Conservation (phyloP, 2,888 invertebrate species). For the Parnassius glacialis region DNA sequence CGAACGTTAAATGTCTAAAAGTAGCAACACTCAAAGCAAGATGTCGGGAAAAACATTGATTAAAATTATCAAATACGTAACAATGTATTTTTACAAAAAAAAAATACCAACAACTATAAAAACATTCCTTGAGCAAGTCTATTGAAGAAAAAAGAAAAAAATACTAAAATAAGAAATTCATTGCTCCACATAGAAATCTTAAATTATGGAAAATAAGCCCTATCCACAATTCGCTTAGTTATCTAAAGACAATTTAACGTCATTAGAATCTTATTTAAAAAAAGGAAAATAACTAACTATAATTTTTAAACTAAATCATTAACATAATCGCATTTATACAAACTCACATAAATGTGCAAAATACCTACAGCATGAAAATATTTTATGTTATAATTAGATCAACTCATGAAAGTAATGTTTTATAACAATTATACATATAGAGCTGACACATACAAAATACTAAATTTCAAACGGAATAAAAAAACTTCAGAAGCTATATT, state of each 20-base stretch:
- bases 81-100: slow-evolving; percentile 37
- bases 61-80: slow-evolving; percentile 28
- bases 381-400: too few relatives aligned
- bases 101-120: slow-evolving; percentile 42
- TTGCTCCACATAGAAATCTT: slow-evolving; percentile 60
- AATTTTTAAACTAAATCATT: slow-evolving; percentile 41
- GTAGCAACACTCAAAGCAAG: slow-evolving; percentile 41
- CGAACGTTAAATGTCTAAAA: slow-evolving; percentile 35
- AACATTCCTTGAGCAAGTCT: slow-evolving; percentile 70
- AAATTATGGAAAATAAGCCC: slow-evolving; percentile 38
- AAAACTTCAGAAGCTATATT: too few relatives aligned
- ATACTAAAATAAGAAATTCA: slow-evolving; percentile 52
- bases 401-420: too few relatives aligned
- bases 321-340: slow-evolving; percentile 48
- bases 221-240: slow-evolving; percentile 27
- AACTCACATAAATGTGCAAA: slow-evolving; percentile 35
- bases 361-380: neutral
- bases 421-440: too few relatives aligned
- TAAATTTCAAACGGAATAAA: neutral
- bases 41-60: slow-evolving; percentile 17
- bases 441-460: neutral
- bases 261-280: slow-evolving; percentile 32
- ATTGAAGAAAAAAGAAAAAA: slow-evolving; percentile 33
- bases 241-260: slow-evolving; percentile 27
- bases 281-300: slow-evolving; percentile 38